phyloP scores from a whole-genome alignment of 2,888 invertebrate genomes.

The Caenorhabditis sp. region DNA sequence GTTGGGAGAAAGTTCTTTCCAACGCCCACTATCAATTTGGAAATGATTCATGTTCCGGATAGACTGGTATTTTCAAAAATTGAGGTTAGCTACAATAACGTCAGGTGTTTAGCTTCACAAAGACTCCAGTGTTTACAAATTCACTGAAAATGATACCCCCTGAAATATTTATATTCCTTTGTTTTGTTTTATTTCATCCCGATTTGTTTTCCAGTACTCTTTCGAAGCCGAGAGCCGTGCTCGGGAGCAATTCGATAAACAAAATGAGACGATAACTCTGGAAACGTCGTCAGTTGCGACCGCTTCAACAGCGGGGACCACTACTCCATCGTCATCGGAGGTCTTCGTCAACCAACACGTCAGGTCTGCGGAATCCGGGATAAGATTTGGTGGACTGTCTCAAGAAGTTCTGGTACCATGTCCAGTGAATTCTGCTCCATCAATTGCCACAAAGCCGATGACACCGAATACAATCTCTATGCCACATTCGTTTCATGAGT shows the following conservation, averaged over 20 bases:
- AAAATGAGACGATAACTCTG: conserved; percentile 38
- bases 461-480: conserved; percentile 11
- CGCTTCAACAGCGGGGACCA: neutral
- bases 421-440: conserved; percentile 6
- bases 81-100: conserved; percentile 32
- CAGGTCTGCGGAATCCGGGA: neutral
- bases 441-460: conserved; percentile 2
- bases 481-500: conserved; percentile 69
- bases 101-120: neutral
- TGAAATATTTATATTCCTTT: conserved; percentile 1
- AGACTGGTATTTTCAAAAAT: conserved; percentile 27
- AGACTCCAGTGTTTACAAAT: neutral
- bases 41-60: conserved; percentile 38
- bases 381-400: conserved; percentile 1
- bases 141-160: conserved; percentile 2
- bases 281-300: conserved; percentile 14
- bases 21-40: conserved; percentile 45
- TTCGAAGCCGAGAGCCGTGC: conserved; percentile 69
- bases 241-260: conserved; percentile 66
- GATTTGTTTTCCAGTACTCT: conserved; percentile 62
- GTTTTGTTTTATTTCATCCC: conserved; percentile 22
- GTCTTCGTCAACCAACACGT: conserved; percentile 1
- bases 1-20: conserved; percentile 50
- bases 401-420: conserved; percentile 54
- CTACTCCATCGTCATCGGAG: neutral